These are phyloP conservation scores for Trichoplusia ni DNA, from an alignment of 1,140 invertebrate species.

Conservation along the genomic window DNA sequence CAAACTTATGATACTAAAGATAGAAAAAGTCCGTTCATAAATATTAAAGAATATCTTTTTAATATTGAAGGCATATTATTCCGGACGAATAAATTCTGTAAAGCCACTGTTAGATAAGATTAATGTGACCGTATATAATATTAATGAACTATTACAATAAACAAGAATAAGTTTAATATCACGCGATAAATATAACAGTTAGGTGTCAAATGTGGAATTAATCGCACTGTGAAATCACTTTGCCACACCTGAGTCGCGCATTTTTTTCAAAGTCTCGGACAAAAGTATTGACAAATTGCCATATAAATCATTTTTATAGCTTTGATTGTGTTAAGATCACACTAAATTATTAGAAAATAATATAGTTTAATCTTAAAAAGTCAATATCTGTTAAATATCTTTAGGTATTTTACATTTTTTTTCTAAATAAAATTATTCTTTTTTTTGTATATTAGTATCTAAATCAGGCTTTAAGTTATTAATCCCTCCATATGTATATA, in stretches of 20 bases:
- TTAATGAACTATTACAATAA: slow-evolving; percentile 16
- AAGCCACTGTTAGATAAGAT: slow-evolving; percentile 3
- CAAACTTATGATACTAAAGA: too few species aligned
- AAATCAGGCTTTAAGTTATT: background rate
- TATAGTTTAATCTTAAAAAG: too few species aligned
- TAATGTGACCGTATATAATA: slow-evolving; percentile 14
- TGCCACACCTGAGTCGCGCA: slow-evolving; percentile 19
- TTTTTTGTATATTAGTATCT: background rate
- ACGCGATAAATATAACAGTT: slow-evolving; percentile 4
- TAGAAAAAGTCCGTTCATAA: background rate
- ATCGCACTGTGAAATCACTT: slow-evolving; percentile 20
- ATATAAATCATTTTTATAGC: slow-evolving; percentile 25
- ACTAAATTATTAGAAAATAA: slow-evolving; percentile 9
- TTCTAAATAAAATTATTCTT: background rate
- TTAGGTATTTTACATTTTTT: background rate
- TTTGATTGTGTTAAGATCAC: slow-evolving; percentile 12
- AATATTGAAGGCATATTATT: background rate
- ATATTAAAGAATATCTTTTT: background rate
- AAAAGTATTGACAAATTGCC: slow-evolving; percentile 17
- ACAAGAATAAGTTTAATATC: slow-evolving; percentile 3
- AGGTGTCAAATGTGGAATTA: slow-evolving; percentile 9
- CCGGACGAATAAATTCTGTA: background rate
- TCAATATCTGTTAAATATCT: slow-evolving; percentile 8
- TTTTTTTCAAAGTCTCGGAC: slow-evolving; percentile 13
- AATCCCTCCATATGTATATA: too few species aligned